Evolutionary conservation across 1,140 invertebrate genomes (phyloP), one percentile per base, ranked within the genome.

Genomic region (Scylla paramamosain): DNA sequence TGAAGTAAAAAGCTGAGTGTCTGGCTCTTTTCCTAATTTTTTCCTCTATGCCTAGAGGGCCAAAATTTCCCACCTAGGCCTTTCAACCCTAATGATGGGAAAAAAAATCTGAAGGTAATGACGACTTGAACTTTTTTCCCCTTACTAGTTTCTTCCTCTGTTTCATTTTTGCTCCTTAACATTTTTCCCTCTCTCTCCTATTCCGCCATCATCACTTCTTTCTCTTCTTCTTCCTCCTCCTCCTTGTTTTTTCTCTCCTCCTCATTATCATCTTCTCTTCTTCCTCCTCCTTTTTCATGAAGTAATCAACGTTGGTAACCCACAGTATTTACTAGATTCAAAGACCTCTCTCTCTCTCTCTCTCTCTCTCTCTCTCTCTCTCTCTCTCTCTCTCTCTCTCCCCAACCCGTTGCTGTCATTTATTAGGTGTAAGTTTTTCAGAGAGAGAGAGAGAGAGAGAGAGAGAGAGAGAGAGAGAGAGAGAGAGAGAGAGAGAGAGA

Each of bases 381-480:
- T 29, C 32, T 92, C 32, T 25, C 67, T 83, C 77, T 46, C 67
- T 83, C 31, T 45, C 91, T 92, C 52, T 92, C 59, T 28, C 52
- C 67, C 0, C 16, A n/a, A 89, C 32, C 28, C 91, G 6, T 10
- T 29, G 8, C 25, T 32, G 10, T 92, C 52, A 77, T 39, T 77
- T 31, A 32, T 77, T 31, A 32, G 28, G 12, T 86, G 83, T 10
- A 32, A 16, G 83, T 29, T 86, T 29, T 86, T 29, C 83, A 84
- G 83, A 84, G 83, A 84, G 83, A 84, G 83, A 84, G 83, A 84
- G 83, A 84, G 83, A 84, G 83, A 84, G 83, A 84, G 83, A 84
- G 83, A 84, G 83, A 84, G 83, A 84, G 83, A 84, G 83, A 84
- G 83, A 84, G 83, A 84, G 83, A 84, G 83, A 84, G 83, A 84